Conservation (phyloP, 2,888 invertebrate genomes). For the Hoplodrina blanda region DNA sequence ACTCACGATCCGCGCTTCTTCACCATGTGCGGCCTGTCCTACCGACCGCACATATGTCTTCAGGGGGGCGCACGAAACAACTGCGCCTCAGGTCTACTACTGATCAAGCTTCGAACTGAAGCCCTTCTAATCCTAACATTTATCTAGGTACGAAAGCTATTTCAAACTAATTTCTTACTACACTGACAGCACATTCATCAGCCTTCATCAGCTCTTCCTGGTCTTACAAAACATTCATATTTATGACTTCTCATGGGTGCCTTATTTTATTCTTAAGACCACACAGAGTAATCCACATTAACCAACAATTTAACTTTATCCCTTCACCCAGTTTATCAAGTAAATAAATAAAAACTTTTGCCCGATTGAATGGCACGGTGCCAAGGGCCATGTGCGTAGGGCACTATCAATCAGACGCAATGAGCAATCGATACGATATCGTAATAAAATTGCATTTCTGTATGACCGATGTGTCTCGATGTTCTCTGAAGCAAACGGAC, state of each 20-base stretch:
- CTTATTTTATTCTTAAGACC: slow-evolving; percentile 7
- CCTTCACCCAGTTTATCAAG: neutral
- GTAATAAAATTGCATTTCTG: slow-evolving; percentile 62
- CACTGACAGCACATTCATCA: neutral
- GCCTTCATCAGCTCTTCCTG: neutral
- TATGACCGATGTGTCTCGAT: slow-evolving; percentile 57
- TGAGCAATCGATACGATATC: slow-evolving; percentile 58
- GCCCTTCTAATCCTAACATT: too few relatives aligned
- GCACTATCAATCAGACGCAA: slow-evolving; percentile 63
- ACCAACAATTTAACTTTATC: slow-evolving; percentile 14
- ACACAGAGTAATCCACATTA: slow-evolving; percentile 24
- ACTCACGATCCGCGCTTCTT: too few relatives aligned
- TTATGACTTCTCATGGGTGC: slow-evolving; percentile 1
- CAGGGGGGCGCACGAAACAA: too few relatives aligned
- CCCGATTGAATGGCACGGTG: slow-evolving; percentile 50
- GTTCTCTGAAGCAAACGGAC: slow-evolving; percentile 12
- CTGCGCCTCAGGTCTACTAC: too few relatives aligned
- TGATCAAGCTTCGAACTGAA: too few relatives aligned
- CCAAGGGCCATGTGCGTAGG: slow-evolving; percentile 58
- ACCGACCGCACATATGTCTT: too few relatives aligned
- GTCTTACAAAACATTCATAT: neutral
- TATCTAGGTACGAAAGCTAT: too few relatives aligned
- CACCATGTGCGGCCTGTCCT: too few relatives aligned
- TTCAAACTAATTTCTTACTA: neutral
- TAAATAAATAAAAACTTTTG: slow-evolving; percentile 46